These are phyloP conservation scores for Drosophila barbarae DNA, from an alignment of 2,888 invertebrate genomes.

Conservation along the genomic window DNA sequence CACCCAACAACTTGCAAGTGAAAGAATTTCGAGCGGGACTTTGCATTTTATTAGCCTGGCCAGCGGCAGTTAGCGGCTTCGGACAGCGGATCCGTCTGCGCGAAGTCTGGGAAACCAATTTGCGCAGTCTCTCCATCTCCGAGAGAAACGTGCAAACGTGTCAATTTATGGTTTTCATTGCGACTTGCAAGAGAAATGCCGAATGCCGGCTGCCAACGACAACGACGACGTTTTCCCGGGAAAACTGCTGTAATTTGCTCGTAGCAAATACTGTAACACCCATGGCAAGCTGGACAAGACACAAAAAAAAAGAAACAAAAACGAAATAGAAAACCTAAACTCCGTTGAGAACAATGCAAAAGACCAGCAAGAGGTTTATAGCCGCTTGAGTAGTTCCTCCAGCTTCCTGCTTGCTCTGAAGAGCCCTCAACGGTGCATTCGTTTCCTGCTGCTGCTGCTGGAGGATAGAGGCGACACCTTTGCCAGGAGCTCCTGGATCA, in stretches of 20 bases:
- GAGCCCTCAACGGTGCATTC: slow-evolving; percentile 35
- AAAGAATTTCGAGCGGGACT: slow-evolving; percentile 37
- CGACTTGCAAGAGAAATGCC: slow-evolving; percentile 43
- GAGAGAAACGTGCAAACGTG: slow-evolving; percentile 47
- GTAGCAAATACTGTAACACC: slow-evolving; percentile 19
- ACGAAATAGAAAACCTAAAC: slow-evolving; percentile 32
- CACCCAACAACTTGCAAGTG: slow-evolving; percentile 12
- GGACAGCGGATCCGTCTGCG: slow-evolving; percentile 18
- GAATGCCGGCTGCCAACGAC: slow-evolving; percentile 20
- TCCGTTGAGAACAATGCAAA: slow-evolving; percentile 33
- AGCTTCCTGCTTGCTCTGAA: slow-evolving; percentile 31
- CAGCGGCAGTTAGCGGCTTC: slow-evolving; percentile 29
- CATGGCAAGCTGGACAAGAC: slow-evolving; percentile 7
- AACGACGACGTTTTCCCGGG: slow-evolving; percentile 19
- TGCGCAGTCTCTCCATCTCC: slow-evolving; percentile 22
- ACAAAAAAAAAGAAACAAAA: slow-evolving; percentile 2
- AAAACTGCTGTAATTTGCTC: slow-evolving; percentile 24
- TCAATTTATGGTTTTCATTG: slow-evolving; percentile 47
- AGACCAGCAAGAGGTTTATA: slow-evolving; percentile 42
- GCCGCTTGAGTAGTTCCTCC: slow-evolving; percentile 47
- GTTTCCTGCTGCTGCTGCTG: slow-evolving; percentile 29
- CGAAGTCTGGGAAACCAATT: slow-evolving; percentile 35
- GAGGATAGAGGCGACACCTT: slow-evolving; percentile 33
- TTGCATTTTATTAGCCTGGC: slow-evolving; percentile 40
- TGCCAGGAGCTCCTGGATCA: neutral